Percentiles rank a stretch among this genome's conserved stretches.
phyloP scores from a whole-genome alignment of 2,888 invertebrate genomes.

The Byasa hedistus region DNA sequence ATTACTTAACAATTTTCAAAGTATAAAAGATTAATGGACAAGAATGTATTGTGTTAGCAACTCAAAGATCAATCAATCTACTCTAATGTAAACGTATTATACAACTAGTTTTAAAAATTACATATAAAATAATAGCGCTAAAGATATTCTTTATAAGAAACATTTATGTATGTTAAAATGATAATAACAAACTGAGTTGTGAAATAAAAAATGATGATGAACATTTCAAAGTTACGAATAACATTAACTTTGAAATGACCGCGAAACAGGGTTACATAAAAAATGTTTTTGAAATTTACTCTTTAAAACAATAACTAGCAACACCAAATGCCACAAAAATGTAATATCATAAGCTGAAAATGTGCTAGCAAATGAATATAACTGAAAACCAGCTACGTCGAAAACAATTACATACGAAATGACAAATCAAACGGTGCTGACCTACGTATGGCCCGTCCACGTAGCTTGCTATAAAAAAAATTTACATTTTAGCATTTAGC shows the following conservation, averaged over 20 bases:
- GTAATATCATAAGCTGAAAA: slow-evolving; percentile 18
- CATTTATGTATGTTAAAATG: no score
- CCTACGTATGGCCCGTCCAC: slow-evolving; percentile 89
- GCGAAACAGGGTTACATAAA: neutral
- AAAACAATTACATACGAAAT: slow-evolving; percentile 46
- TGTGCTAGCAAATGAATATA: slow-evolving; percentile 28
- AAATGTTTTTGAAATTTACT: neutral
- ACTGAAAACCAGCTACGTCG: slow-evolving; percentile 46
- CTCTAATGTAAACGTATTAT: neutral
- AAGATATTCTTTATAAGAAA: no score
- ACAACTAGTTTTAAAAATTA: no score
- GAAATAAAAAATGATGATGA: neutral
- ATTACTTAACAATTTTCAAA: no score
- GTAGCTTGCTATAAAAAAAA: slow-evolving; percentile 86
- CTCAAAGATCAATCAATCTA: slow-evolving; percentile 2
- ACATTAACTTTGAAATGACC: neutral
- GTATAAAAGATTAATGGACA: slow-evolving; percentile 6
- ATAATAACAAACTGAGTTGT: neutral
- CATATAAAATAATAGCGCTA: no score
- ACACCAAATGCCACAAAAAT: slow-evolving; percentile 32
- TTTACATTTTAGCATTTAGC: slow-evolving; percentile 41
- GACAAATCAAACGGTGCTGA: slow-evolving; percentile 77
- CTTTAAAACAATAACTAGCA: slow-evolving; percentile 15
- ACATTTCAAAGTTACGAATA: neutral
- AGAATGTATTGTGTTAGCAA: slow-evolving; percentile 27